Evolutionary conservation across 2,113 vertebrate species (phyloP).

Genomic region (Acanthisitta chloris): DNA sequence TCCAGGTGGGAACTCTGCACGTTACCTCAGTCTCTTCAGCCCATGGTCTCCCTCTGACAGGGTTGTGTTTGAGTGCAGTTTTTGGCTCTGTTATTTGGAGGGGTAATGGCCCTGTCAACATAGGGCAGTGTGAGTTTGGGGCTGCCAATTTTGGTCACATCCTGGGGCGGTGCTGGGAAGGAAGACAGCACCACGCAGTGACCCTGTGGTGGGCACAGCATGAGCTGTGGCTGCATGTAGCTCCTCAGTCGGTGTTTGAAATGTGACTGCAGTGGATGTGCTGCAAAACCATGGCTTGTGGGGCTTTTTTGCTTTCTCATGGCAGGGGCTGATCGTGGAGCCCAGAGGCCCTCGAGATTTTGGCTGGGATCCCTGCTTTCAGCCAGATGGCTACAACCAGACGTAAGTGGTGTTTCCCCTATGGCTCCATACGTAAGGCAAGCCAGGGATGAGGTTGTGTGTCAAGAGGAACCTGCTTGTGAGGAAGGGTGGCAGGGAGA

Average conservation of each 20-base stretch:
- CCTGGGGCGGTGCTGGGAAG: neutral
- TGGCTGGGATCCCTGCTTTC: slow-evolving; percentile 98
- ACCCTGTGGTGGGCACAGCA: neutral
- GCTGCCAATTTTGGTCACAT: neutral
- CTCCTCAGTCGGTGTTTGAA: neutral
- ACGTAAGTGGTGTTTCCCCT: slow-evolving; percentile 79
- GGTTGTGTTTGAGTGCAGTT: neutral
- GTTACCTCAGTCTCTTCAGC: fast-evolving
- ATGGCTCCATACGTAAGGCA: neutral
- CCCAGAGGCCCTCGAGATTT: slow-evolving; percentile 93
- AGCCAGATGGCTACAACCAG: slow-evolving; percentile 87
- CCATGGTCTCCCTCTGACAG: neutral
- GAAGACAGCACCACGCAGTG: fast-evolving
- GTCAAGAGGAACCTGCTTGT: neutral
- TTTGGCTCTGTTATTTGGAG: neutral
- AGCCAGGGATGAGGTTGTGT: fast-evolving
- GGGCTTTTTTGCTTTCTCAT: neutral
- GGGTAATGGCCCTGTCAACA: fast-evolving
- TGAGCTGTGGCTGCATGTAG: fast-evolving
- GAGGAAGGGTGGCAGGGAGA: neutral
- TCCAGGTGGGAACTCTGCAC: fast-evolving
- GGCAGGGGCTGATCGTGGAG: slow-evolving; percentile 88
- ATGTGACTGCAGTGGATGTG: fast-evolving
- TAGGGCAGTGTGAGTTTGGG: fast-evolving
- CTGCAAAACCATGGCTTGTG: fast-evolving